Evolutionary conservation across 1,140 invertebrate genomes (phyloP).

Genomic region (Aphelenchoides fujianensis): DNA sequence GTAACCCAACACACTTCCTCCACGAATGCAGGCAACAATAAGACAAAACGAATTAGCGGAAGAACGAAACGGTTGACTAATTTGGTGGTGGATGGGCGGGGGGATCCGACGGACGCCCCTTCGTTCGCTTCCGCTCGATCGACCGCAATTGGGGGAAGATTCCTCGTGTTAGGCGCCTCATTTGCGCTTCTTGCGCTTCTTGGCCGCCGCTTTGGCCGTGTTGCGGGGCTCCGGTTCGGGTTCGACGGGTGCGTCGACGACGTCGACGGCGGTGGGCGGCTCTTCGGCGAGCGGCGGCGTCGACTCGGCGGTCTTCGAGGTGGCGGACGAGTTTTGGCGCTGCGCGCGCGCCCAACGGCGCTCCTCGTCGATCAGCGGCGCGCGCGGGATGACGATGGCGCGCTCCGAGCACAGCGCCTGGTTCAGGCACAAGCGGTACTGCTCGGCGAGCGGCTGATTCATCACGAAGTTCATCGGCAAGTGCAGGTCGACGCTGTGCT

Average conservation of each 20-base stretch:
- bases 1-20: too few species aligned
- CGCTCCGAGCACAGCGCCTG: neutral
- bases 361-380: neutral
- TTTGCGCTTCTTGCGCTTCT: slow-evolving; percentile 2
- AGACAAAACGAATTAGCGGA: too few species aligned
- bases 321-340: neutral
- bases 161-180: too few species aligned
- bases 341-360: neutral
- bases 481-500: neutral
- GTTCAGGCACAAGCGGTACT: neutral
- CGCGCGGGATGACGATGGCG: neutral
- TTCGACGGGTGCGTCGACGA: neutral
- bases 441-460: neutral
- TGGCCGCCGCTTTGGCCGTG: neutral
- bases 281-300: too few species aligned
- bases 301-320: neutral
- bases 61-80: too few species aligned
- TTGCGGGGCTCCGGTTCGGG: neutral
- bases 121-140: too few species aligned
- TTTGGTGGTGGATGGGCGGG: too few species aligned
- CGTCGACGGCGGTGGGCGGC: too few species aligned
- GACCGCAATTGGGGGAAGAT: too few species aligned
- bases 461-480: neutral
- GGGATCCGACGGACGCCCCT: too few species aligned
- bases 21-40: too few species aligned